Conservation (phyloP, 2,113 vertebrate genomes). For the Pangasianodon hypophthalmus region DNA sequence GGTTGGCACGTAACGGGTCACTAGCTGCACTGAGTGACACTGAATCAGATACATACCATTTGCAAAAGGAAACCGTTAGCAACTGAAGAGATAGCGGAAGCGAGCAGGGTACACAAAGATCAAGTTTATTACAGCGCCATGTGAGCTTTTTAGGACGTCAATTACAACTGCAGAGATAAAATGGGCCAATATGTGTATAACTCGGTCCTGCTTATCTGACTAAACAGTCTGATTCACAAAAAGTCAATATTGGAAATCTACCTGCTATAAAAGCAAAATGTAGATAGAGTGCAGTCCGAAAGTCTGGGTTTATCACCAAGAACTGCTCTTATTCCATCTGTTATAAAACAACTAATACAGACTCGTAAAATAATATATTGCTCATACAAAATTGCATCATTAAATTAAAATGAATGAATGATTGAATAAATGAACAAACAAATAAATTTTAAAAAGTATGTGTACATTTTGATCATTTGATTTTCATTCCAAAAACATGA, state of each 20-base stretch:
- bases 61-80: constrained; percentile 38
- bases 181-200: neutral
- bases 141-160: neutral
- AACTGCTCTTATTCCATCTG: neutral
- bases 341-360: neutral
- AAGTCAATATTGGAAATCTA: neutral
- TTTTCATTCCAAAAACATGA: neutral
- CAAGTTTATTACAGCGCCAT: constrained; percentile 9
- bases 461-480: neutral
- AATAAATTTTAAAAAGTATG: neutral
- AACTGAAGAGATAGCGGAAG: constrained; percentile 4
- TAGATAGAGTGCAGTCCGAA: neutral
- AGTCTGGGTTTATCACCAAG: neutral
- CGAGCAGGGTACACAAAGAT: neutral
- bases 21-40: constrained; percentile 22
- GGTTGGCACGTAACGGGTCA: constrained; percentile 6
- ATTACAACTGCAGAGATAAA: constrained; percentile 8
- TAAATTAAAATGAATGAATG: too few species aligned
- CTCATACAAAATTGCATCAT: neutral
- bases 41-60: constrained; percentile 32
- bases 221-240: neutral
- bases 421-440: too few species aligned
- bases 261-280: neutral
- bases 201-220: neutral
- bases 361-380: neutral